Evolutionary conservation across 92 coral and sea anemone species (phyloP).

Genomic region (Desmophyllum pertusum): DNA sequence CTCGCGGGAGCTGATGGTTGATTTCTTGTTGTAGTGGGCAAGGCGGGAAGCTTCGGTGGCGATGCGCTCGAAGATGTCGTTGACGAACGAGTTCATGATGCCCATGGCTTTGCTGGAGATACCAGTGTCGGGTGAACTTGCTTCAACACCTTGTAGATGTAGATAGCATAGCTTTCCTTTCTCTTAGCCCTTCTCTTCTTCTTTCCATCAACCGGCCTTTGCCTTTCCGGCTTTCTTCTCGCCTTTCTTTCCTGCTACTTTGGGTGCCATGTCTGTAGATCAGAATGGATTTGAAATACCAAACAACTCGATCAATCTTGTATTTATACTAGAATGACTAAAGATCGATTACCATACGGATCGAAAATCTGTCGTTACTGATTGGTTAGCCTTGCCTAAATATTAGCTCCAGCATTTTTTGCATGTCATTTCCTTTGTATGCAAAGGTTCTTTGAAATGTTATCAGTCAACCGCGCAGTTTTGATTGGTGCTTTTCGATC

Average conservation of each 20-base stretch:
- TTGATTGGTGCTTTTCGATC: no score
- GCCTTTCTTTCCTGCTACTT: conserved; percentile 66
- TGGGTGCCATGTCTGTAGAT: conserved; percentile 31
- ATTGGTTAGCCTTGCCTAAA: no score
- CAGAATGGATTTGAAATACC: neutral
- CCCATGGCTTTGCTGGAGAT: conserved; percentile 87
- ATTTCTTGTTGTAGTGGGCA: conserved; percentile 80
- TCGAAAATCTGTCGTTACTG: no score
- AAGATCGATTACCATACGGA: no score
- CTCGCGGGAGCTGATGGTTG: conserved; percentile 87
- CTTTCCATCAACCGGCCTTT: conserved; percentile 46
- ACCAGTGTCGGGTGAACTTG: conserved; percentile 72
- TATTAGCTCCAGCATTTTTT: no score
- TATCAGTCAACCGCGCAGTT: no score
- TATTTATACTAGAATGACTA: neutral
- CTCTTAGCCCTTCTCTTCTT: conserved; percentile 57
- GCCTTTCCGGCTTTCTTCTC: conserved; percentile 61
- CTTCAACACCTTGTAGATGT: conserved; percentile 86
- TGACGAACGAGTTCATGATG: conserved; percentile 83
- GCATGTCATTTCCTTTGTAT: no score
- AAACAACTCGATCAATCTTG: neutral
- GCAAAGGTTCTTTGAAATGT: no score
- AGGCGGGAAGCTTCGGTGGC: conserved; percentile 77
- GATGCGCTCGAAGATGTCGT: conserved; percentile 77
- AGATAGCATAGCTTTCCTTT: conserved; percentile 94